Evolutionary conservation across 2,113 vertebrate species (phyloP), one percentile per base, ranked within the genome.

Genomic region (Pygoscelis adeliae): DNA sequence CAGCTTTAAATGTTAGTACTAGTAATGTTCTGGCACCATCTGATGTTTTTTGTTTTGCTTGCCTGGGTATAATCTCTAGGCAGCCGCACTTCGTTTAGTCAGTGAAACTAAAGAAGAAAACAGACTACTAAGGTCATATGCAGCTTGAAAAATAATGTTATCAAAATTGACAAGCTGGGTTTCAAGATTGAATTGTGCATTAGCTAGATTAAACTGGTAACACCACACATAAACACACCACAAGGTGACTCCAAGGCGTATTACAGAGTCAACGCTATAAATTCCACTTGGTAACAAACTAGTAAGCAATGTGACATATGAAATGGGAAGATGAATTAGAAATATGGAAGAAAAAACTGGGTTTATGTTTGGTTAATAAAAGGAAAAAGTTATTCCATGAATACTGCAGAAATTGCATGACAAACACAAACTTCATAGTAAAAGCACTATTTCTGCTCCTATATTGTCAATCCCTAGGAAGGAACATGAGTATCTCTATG

Each of bases 1-100:
- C 87, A 85, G 87, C 95, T 97, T 97, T 94, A 96, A 95, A 90
- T 58, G 81, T 84, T 49, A 94, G 95, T 50, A 87, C 93, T 73
- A 83, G 91, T 70, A 95, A 97, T 84, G 81, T 92, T 96, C 91
- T 97, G 96, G 95, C 95, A 96, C 73, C 93, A 91, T 95, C 83
- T 87, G 69, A 96, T 94, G 94, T 94, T 97, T 95, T 94, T 80
- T 96, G 94, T 95, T 97, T 97, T 96, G 89, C 83, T 87, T 93
- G 93, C 91, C 47, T 72, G 70, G 36, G 86, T 97, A 91, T 89
- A 73, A 97, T 94, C 91, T 93, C 94, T 29, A 96, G 93, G 93
- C 94, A 96, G 94, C 80, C 32, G 3, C 0, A 0, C 84, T 95
- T 65, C 91, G 77, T 97, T 97, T 94, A 76, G 81, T 38, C 92